Conservation (phyloP, 2,113 vertebrate genomes). For the Hepsetus odoe region DNA sequence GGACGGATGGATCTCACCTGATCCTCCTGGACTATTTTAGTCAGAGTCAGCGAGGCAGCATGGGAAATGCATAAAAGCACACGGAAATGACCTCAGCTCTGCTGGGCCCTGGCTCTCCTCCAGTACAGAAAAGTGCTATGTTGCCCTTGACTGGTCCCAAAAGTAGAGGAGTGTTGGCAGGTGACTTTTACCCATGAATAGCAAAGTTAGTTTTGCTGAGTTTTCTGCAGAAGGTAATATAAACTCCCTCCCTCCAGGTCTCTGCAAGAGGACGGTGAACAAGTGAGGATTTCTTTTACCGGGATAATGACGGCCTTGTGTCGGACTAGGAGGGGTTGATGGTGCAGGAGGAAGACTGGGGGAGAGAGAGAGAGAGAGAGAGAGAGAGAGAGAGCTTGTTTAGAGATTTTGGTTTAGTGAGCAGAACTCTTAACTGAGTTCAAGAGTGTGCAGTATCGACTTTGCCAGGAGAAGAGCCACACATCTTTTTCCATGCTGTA, state of each 20-base stretch:
- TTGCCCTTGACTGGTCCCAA: not conserved
- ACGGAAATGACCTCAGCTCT: not conserved
- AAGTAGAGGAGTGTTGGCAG: not conserved
- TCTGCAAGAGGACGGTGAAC: constrained; percentile 55
- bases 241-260: constrained; percentile 28
- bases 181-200: not conserved
- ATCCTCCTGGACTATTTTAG: not conserved
- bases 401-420: not conserved
- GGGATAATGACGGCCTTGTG: constrained; percentile 76
- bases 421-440: not conserved
- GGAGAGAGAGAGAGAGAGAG: constrained; percentile 25
- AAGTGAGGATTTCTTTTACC: constrained; percentile 65
- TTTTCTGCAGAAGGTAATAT: too few relatives aligned
- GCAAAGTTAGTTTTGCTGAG: not conserved
- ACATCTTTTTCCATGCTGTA: not conserved
- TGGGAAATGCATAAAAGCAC: not conserved
- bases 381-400: constrained; percentile 13
- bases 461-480: not conserved
- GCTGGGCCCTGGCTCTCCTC: constrained; percentile 4
- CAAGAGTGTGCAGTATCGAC: not conserved
- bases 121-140: not conserved
- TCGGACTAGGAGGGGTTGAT: constrained; percentile 58
- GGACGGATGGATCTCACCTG: not conserved
- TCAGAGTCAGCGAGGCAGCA: not conserved
- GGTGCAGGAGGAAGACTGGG: constrained; percentile 37